Evolutionary conservation across 2,888 invertebrate genomes (phyloP).

Genomic region (Yponomeuta plumbellus): DNA sequence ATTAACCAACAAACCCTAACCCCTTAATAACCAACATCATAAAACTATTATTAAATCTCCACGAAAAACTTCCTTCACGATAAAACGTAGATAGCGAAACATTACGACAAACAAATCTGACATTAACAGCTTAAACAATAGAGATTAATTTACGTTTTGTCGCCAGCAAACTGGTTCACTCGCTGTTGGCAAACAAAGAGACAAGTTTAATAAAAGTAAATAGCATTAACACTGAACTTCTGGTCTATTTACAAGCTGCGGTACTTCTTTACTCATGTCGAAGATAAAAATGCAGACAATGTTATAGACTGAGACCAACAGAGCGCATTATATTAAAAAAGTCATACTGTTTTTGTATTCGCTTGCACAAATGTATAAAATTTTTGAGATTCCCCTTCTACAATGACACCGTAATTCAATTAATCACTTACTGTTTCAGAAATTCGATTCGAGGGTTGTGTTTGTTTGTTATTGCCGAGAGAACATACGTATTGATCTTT

Average conservation of each 20-base stretch:
- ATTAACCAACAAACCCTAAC: too few relatives aligned
- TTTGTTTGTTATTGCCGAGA: too few relatives aligned
- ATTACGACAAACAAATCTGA: conserved; percentile 2
- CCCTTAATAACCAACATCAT: neutral
- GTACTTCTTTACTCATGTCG: neutral
- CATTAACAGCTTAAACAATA: conserved; percentile 17
- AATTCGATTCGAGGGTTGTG: too few relatives aligned
- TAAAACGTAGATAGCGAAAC: neutral
- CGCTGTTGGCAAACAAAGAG: conserved; percentile 41
- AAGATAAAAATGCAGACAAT: too few relatives aligned
- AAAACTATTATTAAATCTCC: conserved; percentile 16
- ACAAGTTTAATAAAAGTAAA: conserved; percentile 60
- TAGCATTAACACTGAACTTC: conserved; percentile 55
- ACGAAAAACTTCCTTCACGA: neutral
- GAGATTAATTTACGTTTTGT: conserved; percentile 31
- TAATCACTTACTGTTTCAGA: too few relatives aligned
- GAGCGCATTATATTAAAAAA: too few relatives aligned
- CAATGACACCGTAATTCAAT: too few relatives aligned
- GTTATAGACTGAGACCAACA: too few relatives aligned
- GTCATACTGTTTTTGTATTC: too few relatives aligned
- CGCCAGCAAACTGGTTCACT: conserved; percentile 23
- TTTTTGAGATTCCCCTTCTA: too few relatives aligned
- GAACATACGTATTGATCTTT: too few relatives aligned
- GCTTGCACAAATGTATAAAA: too few relatives aligned
- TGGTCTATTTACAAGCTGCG: conserved; percentile 42